Evolutionary conservation across 2,113 vertebrate species (phyloP).

Genomic region (Oreotrochilus melanogaster): DNA sequence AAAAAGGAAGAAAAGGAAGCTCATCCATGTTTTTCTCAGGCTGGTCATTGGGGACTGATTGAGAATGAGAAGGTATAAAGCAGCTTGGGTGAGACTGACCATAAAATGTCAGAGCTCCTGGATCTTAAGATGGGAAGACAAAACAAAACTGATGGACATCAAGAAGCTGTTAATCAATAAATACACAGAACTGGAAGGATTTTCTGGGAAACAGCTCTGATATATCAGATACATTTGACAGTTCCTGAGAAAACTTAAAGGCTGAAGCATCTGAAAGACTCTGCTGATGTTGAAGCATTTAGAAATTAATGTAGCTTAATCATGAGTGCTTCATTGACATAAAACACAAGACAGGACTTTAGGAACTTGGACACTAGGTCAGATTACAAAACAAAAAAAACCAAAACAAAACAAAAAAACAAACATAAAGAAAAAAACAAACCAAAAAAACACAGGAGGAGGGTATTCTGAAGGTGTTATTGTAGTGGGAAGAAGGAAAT

Average conservation of each 20-base stretch:
- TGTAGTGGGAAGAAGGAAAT: neutral
- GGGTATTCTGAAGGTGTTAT: neutral
- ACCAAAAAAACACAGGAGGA: neutral
- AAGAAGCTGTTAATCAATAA: neutral
- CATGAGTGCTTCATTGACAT: neutral
- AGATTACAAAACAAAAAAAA: neutral
- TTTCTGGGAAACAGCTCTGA: neutral
- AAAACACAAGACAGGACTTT: neutral
- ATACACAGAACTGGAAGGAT: neutral
- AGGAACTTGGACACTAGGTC: neutral
- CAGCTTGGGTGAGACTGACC: neutral
- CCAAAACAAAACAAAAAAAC: too few species aligned
- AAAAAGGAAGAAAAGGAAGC: neutral
- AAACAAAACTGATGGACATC: neutral
- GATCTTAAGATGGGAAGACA: neutral
- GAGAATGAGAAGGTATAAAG: neutral
- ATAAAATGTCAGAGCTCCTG: neutral
- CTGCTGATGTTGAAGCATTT: neutral
- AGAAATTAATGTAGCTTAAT: neutral
- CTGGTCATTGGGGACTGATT: too few species aligned
- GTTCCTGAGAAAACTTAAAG: neutral
- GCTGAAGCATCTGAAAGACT: neutral
- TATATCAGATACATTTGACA: neutral
- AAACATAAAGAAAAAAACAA: neutral
- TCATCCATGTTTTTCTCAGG: neutral